phyloP scores from a whole-genome alignment of 1,140 invertebrate species.

The Aphaenogaster ashmeadi region DNA sequence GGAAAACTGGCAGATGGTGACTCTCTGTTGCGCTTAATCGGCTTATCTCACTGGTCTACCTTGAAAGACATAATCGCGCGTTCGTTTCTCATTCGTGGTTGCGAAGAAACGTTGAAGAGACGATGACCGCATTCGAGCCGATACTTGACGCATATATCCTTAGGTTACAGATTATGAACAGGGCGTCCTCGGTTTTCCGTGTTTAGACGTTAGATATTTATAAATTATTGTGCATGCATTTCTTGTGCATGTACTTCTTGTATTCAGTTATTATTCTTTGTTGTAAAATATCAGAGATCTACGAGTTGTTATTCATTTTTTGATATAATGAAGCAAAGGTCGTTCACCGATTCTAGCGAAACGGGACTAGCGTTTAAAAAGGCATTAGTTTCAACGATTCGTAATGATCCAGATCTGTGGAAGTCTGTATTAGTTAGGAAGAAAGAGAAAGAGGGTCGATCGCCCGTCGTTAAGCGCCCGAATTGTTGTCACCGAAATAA shows the following conservation, averaged over 20 bases:
- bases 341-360: not conserved
- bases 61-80: constrained; percentile 46
- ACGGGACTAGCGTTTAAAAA: not conserved
- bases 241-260: not conserved
- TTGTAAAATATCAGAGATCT: not conserved
- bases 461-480: constrained; percentile 13
- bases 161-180: not conserved
- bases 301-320: not conserved
- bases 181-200: not conserved
- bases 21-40: constrained; percentile 83
- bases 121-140: not conserved
- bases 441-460: constrained; percentile 40
- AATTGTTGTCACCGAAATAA: constrained; percentile 72
- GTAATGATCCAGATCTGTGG: not conserved
- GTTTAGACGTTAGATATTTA: not conserved
- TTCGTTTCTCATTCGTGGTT: constrained; percentile 39
- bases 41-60: constrained; percentile 71
- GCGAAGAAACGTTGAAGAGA: constrained; percentile 8
- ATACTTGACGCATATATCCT: not conserved
- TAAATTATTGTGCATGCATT: not conserved
- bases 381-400: constrained; percentile 19
- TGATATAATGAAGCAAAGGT: not conserved
- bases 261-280: not conserved
- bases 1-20: constrained; percentile 78
- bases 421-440: not conserved